phyloP scores from a whole-genome alignment of 2,888 invertebrate species.

The Eupithecia insigniata region DNA sequence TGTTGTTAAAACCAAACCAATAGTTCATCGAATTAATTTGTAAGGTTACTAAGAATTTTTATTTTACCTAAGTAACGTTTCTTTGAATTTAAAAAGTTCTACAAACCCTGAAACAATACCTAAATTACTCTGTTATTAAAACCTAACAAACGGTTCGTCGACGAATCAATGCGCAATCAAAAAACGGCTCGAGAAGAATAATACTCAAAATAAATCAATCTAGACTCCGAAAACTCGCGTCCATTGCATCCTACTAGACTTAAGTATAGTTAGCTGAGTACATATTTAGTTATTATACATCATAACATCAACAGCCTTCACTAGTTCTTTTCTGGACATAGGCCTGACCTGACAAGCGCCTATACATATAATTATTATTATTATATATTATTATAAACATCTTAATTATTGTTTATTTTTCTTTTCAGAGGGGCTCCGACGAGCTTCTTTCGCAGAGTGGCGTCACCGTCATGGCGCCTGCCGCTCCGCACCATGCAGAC shows the following conservation, averaged over 20 bases:
- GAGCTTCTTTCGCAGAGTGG: conserved; percentile 97
- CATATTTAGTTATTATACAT: neutral
- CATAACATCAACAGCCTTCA: neutral
- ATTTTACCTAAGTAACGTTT: no score
- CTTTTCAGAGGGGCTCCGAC: conserved; percentile 96
- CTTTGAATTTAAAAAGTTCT: no score
- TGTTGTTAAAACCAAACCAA: neutral
- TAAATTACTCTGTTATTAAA: neutral
- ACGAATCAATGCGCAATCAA: neutral
- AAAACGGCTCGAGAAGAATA: neutral
- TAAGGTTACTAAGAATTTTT: no score
- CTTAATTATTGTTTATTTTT: conserved; percentile 36
- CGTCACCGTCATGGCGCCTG: conserved; percentile 96
- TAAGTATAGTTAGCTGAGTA: neutral
- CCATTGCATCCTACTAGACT: neutral
- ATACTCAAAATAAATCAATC: neutral
- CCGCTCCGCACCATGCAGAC: conserved; percentile 94
- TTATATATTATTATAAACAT: no score
- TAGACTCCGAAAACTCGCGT: neutral
- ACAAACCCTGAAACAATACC: no score
- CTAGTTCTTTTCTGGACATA: no score
- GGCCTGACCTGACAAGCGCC: neutral
- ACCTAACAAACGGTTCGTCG: neutral
- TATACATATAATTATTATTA: neutral
- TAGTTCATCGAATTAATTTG: no score